Conservation (phyloP, 2,113 vertebrate species). For the Apteryx mantelli region DNA sequence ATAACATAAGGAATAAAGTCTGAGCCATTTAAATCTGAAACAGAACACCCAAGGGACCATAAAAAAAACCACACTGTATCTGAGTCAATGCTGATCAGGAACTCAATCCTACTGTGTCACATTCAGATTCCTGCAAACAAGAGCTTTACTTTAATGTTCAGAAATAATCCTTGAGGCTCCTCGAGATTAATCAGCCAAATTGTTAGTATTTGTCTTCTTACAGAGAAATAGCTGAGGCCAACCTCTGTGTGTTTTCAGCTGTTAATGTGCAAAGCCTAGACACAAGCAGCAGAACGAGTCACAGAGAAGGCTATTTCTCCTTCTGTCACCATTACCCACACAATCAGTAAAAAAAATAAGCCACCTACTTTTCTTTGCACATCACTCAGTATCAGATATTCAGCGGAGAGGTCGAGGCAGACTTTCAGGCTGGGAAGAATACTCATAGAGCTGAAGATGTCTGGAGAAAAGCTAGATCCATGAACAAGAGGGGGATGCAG, state of each 20-base stretch:
- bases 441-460: constrained; percentile 87
- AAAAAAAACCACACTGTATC: neutral
- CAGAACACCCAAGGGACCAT: neutral
- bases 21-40: neutral
- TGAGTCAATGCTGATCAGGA: neutral
- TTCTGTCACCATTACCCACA: neutral
- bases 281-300: neutral
- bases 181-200: neutral
- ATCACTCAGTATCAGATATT: constrained; percentile 94
- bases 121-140: neutral
- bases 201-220: neutral
- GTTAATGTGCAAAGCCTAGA: neutral
- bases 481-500: neutral
- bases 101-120: neutral
- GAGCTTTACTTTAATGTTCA: neutral
- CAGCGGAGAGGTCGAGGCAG: constrained; percentile 92
- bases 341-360: neutral
- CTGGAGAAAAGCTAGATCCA: constrained; percentile 88
- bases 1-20: neutral
- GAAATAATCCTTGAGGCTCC: neutral
- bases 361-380: constrained; percentile 92
- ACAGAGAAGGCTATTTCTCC: neutral
- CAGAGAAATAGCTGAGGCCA: neutral
- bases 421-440: constrained; percentile 92
- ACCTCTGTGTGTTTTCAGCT: neutral